Conservation (phyloP, 2,888 invertebrate genomes). For the Perizoma flavofasciatum region DNA sequence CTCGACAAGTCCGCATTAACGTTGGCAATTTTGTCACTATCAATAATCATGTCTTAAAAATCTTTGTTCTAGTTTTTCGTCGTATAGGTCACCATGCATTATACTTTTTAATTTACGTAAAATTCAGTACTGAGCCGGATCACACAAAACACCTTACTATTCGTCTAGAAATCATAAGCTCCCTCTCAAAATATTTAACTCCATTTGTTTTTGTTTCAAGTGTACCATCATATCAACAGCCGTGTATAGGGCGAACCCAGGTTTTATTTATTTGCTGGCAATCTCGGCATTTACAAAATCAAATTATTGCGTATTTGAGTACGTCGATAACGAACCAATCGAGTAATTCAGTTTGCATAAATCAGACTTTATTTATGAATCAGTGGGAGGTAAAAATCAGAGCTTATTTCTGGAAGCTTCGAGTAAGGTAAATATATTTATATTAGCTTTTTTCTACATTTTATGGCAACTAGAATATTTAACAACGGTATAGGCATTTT, state of each 20-base stretch:
- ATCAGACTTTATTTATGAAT: conserved; percentile 58
- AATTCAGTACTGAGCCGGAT: too few relatives aligned
- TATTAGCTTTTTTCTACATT: too few relatives aligned
- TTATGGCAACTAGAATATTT: too few relatives aligned
- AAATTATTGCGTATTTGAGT: conserved; percentile 17
- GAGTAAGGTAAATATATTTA: too few relatives aligned
- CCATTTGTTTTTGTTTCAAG: neutral
- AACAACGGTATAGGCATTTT: too few relatives aligned
- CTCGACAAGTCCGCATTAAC: too few relatives aligned
- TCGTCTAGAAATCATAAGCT: neutral
- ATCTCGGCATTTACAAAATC: conserved; percentile 24
- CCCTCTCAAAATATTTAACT: neutral
- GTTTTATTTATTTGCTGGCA: conserved; percentile 5
- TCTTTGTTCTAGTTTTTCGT: neutral
- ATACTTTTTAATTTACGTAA: too few relatives aligned
- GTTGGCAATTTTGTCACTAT: too few relatives aligned
- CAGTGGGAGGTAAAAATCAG: conserved; percentile 28
- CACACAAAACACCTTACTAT: neutral
- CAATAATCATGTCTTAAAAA: too few relatives aligned
- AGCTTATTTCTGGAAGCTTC: conserved; percentile 2
- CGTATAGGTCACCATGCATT: too few relatives aligned
- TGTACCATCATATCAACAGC: neutral
- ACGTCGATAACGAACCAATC: conserved; percentile 52
- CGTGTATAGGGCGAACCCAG: neutral
- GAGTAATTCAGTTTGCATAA: conserved; percentile 60